Base-by-base conservation (phyloP, 2,888 invertebrate genomes). In the Mesorhabditis spiculigera region DNA sequence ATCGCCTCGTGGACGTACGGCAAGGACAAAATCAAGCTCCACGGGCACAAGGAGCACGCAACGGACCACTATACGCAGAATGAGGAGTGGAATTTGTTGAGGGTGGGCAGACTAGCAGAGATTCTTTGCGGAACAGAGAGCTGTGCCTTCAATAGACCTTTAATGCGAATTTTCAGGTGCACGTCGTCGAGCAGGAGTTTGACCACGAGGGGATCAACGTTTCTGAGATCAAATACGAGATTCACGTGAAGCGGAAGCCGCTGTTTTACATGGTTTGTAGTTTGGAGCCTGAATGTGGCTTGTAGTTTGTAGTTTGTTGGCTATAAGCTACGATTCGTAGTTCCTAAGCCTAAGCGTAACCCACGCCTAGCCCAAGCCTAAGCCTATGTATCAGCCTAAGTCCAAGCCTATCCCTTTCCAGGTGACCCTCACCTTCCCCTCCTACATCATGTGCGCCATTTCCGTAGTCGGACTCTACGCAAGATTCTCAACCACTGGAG, bases 1-100 rank as follows among this genome's bases (percentile, higher is more conserved):
- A 80, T 84, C n/a, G 84, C 83, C 41, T 81, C 81, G 8, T 84
- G 84, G 84, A 77, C 81, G 4, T 84, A 84, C 62, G 79, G 78
- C 58, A 76, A 76, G 43, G 84, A 84, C 43, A 84, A 84, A 70
- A 81, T 84, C 16, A 71, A 78, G 43, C 74, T 84, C 42, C 80
- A 79, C 58, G 78, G 83, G 0, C 82, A 80, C 42, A 75, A 77
- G 4, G 79, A 81, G 50, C 81, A 83, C 65, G 75, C 79, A 8
- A 64, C 81, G 64, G 77, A 84, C 44, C 84, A 84, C 69, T 84
- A 84, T 69, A 79, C 78, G 10, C 79, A 75, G 10, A 77, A 77
- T 44, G 79, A 82, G 68, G 84, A 84, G 69, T 84, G 84, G 84
- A 76, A 78, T 58, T 70, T 84, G 50, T 68, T 84, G 45, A 75